phyloP scores from a whole-genome alignment of 2,888 invertebrate species.

The Meghimatium bilineatum region DNA sequence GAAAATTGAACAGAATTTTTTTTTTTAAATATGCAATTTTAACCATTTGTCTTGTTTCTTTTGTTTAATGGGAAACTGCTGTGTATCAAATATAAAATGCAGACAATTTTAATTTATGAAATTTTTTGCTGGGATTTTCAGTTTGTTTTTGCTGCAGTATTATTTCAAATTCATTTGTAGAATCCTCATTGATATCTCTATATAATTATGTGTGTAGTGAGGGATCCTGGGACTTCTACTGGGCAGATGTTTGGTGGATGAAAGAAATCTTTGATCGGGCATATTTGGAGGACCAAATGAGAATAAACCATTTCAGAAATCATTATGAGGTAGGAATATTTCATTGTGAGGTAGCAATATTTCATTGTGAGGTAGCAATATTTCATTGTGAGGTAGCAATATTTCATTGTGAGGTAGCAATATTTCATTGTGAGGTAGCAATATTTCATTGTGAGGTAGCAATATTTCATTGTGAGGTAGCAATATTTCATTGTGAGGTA shows the following conservation, averaged over 20 bases:
- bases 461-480: not conserved
- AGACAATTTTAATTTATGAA: not conserved
- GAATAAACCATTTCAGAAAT: slow-evolving; percentile 82
- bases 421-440: not conserved
- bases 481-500: slow-evolving; percentile 80
- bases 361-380: slow-evolving; percentile 79
- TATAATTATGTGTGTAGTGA: slow-evolving; percentile 38
- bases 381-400: not conserved
- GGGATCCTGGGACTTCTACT: slow-evolving; percentile 80
- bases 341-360: not conserved
- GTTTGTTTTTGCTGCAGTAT: not conserved
- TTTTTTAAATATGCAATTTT: no score
- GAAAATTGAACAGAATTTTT: not conserved
- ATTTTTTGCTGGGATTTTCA: not conserved
- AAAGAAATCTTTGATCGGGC: slow-evolving; percentile 78
- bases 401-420: slow-evolving; percentile 79
- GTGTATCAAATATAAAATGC: not conserved
- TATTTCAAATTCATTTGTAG: not conserved
- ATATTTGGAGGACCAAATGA: slow-evolving; percentile 79
- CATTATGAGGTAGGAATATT: slow-evolving; percentile 79
- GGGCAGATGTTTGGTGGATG: slow-evolving; percentile 81
- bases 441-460: slow-evolving; percentile 80
- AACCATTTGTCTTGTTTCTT: not conserved
- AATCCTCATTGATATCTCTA: not conserved
- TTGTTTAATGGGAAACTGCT: slow-evolving; percentile 20